Evolutionary conservation across 2,888 invertebrate genomes (phyloP).

Genomic region (Xylota sylvarum): DNA sequence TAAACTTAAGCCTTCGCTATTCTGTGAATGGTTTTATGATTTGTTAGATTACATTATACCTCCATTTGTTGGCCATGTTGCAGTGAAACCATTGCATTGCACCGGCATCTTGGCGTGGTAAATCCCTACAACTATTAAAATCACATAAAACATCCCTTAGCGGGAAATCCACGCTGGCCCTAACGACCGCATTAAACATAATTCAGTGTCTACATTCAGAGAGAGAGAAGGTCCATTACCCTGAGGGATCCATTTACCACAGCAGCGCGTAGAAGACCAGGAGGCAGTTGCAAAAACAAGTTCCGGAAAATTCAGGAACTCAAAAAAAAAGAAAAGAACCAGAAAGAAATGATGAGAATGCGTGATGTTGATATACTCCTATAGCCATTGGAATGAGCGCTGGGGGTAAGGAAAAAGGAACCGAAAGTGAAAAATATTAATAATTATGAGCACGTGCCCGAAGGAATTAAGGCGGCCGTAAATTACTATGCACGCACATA

Average conservation of each 20-base stretch:
- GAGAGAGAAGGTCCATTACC: constrained; percentile 26
- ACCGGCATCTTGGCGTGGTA: not conserved
- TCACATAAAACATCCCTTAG: constrained; percentile 41
- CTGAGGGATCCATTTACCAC: constrained; percentile 23
- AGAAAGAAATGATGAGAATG: not conserved
- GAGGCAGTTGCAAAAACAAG: constrained; percentile 17
- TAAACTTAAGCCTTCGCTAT: not conserved
- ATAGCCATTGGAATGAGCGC: not conserved
- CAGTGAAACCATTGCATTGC: not conserved
- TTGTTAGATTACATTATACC: not conserved
- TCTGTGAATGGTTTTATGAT: not conserved
- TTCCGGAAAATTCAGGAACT: not conserved
- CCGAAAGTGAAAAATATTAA: constrained; percentile 48
- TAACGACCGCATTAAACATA: constrained; percentile 47
- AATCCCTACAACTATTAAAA: constrained; percentile 31
- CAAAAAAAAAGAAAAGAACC: not conserved
- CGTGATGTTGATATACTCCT: constrained; percentile 28
- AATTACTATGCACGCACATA: constrained; percentile 25
- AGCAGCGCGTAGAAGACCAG: not conserved
- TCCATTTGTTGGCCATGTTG: not conserved
- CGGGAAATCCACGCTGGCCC: constrained; percentile 20
- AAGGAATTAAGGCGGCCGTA: constrained; percentile 32
- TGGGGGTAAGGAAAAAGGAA: not conserved
- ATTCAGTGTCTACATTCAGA: constrained; percentile 24
- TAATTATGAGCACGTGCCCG: constrained; percentile 45